These are phyloP conservation scores for Sanderia malayensis DNA, from an alignment of 30 jellyfish, hydroid and myxozoan species.

Conservation along the genomic window DNA sequence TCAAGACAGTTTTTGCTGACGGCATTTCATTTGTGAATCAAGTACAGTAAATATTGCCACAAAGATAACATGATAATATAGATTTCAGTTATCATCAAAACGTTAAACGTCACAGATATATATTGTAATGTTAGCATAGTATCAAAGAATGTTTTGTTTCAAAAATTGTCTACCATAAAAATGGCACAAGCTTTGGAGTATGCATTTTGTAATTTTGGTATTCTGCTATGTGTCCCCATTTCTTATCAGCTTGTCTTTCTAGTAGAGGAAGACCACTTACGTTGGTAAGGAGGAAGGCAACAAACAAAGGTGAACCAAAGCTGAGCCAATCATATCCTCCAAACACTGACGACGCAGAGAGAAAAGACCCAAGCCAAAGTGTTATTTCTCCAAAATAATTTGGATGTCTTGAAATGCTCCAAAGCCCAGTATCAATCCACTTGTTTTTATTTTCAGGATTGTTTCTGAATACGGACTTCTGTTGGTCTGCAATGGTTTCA, in stretches of 20 bases:
- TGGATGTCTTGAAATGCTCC: slow-evolving; percentile 94
- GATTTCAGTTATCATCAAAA: no score
- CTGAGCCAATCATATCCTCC: slow-evolving; percentile 72
- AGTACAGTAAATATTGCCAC: no score
- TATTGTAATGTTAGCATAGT: no score
- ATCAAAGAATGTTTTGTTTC: no score
- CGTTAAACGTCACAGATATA: no score
- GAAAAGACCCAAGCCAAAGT: slow-evolving; percentile 81
- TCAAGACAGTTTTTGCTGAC: no score
- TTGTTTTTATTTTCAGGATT: slow-evolving; percentile 79
- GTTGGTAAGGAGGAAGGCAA: slow-evolving; percentile 62
- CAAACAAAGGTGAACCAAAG: slow-evolving; percentile 74
- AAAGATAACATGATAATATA: no score
- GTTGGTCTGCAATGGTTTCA: slow-evolving; percentile 80
- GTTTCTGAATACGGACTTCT: slow-evolving; percentile 61
- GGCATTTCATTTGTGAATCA: no score
- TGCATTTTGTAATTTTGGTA: slow-evolving; percentile 62
- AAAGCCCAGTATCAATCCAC: slow-evolving; percentile 79
- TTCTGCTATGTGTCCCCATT: slow-evolving; percentile 73
- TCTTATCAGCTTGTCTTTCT: slow-evolving; percentile 76
- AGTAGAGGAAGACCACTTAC: slow-evolving; percentile 96
- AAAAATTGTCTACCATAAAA: slow-evolving; percentile 79
- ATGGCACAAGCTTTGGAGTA: slow-evolving; percentile 81
- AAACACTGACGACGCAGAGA: slow-evolving; percentile 82
- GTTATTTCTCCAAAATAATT: slow-evolving; percentile 91